These are phyloP conservation scores for Polymixis lichenea DNA, from an alignment of 2,888 invertebrate genomes.

Conservation along the genomic window DNA sequence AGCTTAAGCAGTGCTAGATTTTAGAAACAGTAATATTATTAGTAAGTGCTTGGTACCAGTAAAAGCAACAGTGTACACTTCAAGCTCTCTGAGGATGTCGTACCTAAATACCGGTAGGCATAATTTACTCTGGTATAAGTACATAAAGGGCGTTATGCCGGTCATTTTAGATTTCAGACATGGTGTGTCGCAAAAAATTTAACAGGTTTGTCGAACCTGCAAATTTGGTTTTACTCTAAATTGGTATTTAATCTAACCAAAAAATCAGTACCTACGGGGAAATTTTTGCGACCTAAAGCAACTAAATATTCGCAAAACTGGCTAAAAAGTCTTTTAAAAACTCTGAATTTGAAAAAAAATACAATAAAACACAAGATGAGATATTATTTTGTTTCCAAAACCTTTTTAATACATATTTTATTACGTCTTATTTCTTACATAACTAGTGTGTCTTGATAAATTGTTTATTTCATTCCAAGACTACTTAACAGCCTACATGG, in stretches of 20 bases:
- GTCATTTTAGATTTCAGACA: too few species aligned
- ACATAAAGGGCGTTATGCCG: too few species aligned
- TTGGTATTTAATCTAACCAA: too few species aligned
- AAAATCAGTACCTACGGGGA: too few species aligned
- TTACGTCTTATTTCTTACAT: background rate
- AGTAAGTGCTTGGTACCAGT: background rate
- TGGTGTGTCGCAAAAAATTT: too few species aligned
- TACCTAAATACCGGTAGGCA: background rate
- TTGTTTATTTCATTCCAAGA: slow-evolving; percentile 14
- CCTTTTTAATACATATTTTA: too few species aligned
- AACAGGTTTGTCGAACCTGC: too few species aligned
- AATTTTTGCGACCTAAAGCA: too few species aligned
- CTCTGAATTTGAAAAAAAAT: background rate
- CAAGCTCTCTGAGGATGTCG: background rate
- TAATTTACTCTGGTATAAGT: background rate
- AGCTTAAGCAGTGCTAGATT: background rate
- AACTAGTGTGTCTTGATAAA: background rate
- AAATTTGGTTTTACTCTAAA: too few species aligned
- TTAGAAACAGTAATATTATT: background rate
- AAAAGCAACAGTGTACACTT: background rate
- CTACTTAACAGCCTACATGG: slow-evolving; percentile 23
- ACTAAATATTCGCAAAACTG: too few species aligned
- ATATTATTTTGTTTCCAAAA: background rate
- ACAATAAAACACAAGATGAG: background rate
- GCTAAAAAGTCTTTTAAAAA: background rate